phyloP scores from a whole-genome alignment of 2,797 vertebrate species.

The Melanotaenia parkinsoni region DNA sequence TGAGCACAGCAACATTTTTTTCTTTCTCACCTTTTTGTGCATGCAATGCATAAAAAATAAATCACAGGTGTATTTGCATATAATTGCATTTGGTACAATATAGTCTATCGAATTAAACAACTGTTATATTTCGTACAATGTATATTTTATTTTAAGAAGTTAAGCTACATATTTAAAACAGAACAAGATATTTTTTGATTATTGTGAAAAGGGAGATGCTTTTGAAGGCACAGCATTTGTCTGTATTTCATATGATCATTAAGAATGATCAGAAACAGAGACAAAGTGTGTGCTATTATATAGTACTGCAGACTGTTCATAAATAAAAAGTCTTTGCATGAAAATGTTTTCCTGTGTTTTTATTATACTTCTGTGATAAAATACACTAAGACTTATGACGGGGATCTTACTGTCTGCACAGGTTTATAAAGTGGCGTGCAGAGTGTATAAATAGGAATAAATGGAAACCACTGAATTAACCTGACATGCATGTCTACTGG shows the following conservation, averaged over 20 bases:
- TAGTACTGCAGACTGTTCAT: constrained; percentile 82
- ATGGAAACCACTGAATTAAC: no score
- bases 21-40: constrained; percentile 62
- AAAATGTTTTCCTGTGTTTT: constrained; percentile 53
- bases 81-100: constrained; percentile 86
- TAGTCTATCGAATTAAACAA: constrained; percentile 81
- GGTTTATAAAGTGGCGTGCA: no score
- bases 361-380: background rate
- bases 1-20: constrained; percentile 65
- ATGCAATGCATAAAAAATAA: constrained; percentile 78
- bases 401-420: no score
- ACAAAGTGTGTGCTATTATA: constrained; percentile 80
- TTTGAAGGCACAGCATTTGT: constrained; percentile 77
- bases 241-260: constrained; percentile 75
- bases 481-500: no score
- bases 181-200: constrained; percentile 86
- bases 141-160: constrained; percentile 85
- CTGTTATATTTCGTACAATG: constrained; percentile 87
- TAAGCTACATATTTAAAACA: constrained; percentile 84
- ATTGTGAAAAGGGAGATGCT: constrained; percentile 82
- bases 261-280: constrained; percentile 74
- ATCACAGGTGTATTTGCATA: constrained; percentile 80
- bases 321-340: constrained; percentile 88
- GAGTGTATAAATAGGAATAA: no score
- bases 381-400: no score